phyloP scores from a whole-genome alignment of 2,113 vertebrate species.

The Nansenia antarctica region DNA sequence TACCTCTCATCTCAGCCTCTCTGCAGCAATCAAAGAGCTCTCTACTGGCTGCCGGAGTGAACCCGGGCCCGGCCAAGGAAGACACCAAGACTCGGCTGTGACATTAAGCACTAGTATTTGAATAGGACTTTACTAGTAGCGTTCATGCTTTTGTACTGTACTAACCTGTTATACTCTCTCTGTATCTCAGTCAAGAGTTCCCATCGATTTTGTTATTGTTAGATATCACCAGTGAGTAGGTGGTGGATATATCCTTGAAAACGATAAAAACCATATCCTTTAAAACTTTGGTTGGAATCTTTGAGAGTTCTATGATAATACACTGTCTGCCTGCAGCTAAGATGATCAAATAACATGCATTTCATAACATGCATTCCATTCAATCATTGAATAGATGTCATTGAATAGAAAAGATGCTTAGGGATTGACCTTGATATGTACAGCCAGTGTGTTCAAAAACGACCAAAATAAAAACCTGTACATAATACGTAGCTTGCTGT shows the following conservation, averaged over 20 bases:
- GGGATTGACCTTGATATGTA: background rate
- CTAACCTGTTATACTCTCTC: background rate
- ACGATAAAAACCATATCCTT: no score
- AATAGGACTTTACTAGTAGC: constrained; percentile 21
- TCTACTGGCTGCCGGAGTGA: constrained; percentile 60
- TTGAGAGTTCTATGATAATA: no score
- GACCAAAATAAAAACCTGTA: background rate
- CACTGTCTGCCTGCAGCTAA: no score
- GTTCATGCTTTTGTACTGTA: background rate
- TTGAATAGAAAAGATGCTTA: background rate
- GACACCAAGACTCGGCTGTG: constrained; percentile 48
- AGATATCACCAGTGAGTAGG: no score
- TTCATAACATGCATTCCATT: no score
- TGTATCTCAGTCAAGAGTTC: background rate
- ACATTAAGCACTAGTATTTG: constrained; percentile 56
- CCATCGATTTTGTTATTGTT: no score
- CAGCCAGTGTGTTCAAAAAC: background rate
- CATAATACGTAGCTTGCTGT: background rate
- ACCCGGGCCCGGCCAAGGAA: constrained; percentile 55
- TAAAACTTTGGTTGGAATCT: no score
- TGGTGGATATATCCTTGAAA: no score
- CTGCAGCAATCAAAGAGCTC: constrained; percentile 81
- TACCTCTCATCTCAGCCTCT: constrained; percentile 77
- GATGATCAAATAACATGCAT: no score
- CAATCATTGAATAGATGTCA: no score